Conservation (phyloP, 2,797 vertebrate species). For the Ceryle rudis region DNA sequence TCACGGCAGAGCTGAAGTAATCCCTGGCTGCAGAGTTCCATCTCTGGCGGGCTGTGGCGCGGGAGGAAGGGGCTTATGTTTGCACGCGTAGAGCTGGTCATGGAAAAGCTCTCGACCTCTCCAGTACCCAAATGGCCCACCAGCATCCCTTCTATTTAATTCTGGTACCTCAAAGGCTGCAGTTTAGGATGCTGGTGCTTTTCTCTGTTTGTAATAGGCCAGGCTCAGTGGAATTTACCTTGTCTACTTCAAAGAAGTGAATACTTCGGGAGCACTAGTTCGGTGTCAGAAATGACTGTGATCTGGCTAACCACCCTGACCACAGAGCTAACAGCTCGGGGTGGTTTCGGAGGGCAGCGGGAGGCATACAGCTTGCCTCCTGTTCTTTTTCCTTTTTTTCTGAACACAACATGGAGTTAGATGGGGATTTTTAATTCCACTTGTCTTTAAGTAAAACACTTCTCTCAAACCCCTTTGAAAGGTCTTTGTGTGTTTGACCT, state of each 20-base stretch:
- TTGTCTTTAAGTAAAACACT: background rate
- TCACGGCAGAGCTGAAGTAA: background rate
- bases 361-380: background rate
- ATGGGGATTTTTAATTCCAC: background rate
- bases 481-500: background rate
- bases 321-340: background rate
- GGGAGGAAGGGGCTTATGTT: background rate
- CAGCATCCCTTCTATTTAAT: background rate
- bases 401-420: background rate
- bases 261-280: background rate
- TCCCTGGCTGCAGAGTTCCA: background rate
- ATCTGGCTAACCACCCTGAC: background rate
- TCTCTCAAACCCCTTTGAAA: background rate
- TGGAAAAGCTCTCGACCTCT: rapidly evolving
- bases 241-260: background rate
- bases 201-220: background rate
- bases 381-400: background rate
- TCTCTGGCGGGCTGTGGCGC: rapidly evolving
- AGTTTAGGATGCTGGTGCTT: rapidly evolving
- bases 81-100: rapidly evolving
- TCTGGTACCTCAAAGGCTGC: rapidly evolving
- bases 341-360: background rate
- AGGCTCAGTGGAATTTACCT: background rate
- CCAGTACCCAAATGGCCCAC: rapidly evolving
- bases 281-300: background rate